Evolutionary conservation across 2,888 invertebrate species (phyloP).

Genomic region (Rutpela maculata): DNA sequence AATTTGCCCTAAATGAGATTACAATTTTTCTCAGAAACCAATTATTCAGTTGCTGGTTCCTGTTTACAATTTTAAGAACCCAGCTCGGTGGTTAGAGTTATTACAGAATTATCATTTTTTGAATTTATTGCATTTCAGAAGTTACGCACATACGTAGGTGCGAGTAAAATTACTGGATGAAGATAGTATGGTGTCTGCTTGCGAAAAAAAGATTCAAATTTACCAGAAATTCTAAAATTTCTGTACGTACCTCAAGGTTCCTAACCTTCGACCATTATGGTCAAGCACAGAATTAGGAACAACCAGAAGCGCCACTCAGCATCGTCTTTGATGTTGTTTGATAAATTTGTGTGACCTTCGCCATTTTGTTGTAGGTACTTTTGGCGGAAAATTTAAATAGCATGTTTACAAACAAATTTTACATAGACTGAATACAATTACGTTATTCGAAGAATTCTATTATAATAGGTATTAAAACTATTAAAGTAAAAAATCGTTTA

Average conservation of each 20-base stretch:
- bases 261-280: not conserved
- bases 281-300: not conserved
- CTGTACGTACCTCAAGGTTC: not conserved
- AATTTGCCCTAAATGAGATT: slow-evolving; percentile 57
- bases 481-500: no score
- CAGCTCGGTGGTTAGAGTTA: not conserved
- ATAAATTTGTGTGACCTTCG: no score
- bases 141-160: not conserved
- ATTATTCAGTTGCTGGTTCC: slow-evolving; percentile 34
- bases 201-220: not conserved
- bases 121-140: not conserved
- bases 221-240: not conserved
- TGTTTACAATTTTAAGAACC: not conserved
- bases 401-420: no score
- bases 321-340: no score
- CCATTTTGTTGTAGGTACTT: no score
- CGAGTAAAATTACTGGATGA: not conserved
- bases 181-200: not conserved
- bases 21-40: slow-evolving; percentile 41
- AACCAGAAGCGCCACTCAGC: no score
- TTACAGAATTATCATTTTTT: not conserved
- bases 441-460: no score
- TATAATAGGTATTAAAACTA: no score
- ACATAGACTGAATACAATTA: no score
- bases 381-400: no score